Percentiles rank a stretch among this genome's conserved stretches.
phyloP scores from a whole-genome alignment of 2,113 vertebrate genomes.

The Pygoscelis adeliae region DNA sequence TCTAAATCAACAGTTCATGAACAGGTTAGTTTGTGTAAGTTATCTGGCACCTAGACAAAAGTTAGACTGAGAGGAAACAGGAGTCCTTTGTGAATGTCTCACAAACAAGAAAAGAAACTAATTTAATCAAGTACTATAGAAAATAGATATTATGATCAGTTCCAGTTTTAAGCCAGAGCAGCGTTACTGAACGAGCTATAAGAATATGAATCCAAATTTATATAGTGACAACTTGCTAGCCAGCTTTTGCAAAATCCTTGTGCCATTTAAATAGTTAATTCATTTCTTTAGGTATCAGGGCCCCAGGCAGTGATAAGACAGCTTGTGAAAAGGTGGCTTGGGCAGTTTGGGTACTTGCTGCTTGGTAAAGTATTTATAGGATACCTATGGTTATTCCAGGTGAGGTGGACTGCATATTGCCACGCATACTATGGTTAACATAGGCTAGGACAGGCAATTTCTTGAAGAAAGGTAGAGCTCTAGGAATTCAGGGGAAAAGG shows the following conservation, averaged over 20 bases:
- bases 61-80: background rate
- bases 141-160: background rate
- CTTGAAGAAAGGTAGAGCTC: background rate
- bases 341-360: background rate
- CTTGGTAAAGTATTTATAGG: background rate
- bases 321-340: background rate
- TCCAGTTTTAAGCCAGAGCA: background rate
- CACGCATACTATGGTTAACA: accelerated
- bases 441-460: background rate
- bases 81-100: background rate
- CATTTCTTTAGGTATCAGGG: background rate
- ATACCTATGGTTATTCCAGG: background rate
- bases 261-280: background rate
- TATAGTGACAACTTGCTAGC: background rate
- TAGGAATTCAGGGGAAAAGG: background rate
- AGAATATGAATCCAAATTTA: background rate
- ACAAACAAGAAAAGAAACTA: background rate
- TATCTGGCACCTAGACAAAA: slow-evolving; percentile 14
- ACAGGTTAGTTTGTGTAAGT: background rate
- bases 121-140: background rate
- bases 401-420: background rate
- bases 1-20: background rate
- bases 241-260: background rate
- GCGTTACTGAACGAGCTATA: background rate
- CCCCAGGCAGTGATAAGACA: background rate